These are phyloP conservation scores for Tipula helvola DNA, from an alignment of 2,888 invertebrate species.

Conservation along the genomic window DNA sequence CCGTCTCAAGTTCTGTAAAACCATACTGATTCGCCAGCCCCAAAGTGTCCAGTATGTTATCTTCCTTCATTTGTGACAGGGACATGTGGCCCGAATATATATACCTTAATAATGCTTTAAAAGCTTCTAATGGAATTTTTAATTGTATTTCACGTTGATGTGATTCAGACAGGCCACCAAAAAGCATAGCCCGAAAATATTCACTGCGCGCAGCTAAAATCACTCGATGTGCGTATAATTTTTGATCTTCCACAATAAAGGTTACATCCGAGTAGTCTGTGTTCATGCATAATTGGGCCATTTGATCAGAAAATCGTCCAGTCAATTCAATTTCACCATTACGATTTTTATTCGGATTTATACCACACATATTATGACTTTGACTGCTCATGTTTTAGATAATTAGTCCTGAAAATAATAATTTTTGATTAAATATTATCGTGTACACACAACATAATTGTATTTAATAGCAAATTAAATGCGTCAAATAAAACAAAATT, in stretches of 20 bases:
- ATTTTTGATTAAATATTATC: background rate
- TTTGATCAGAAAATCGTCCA: slow-evolving; percentile 68
- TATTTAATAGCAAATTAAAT: background rate
- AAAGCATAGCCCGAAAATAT: slow-evolving; percentile 80
- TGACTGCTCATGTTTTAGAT: slow-evolving; percentile 30
- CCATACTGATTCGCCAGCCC: slow-evolving; percentile 95
- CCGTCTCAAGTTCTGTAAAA: slow-evolving; percentile 78
- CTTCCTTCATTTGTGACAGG: slow-evolving; percentile 50
- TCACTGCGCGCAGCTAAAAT: slow-evolving; percentile 92
- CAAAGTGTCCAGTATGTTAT: slow-evolving; percentile 54
- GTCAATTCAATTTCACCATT: slow-evolving; percentile 49
- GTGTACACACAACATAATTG: background rate
- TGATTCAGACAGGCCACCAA: slow-evolving; percentile 66
- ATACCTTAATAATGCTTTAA: slow-evolving; percentile 83
- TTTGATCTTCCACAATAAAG: slow-evolving; percentile 64
- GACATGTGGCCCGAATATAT: slow-evolving; percentile 83
- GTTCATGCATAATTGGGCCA: slow-evolving; percentile 72
- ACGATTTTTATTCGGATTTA: slow-evolving; percentile 36
- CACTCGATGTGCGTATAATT: slow-evolving; percentile 40
- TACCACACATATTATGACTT: slow-evolving; percentile 38
- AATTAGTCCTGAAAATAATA: background rate
- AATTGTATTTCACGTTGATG: slow-evolving; percentile 70
- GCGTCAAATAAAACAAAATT: background rate
- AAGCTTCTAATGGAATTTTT: slow-evolving; percentile 69
- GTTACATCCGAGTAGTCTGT: slow-evolving; percentile 86